Conservation (phyloP, 2,113 vertebrate species). For the Gulo gulo region DNA sequence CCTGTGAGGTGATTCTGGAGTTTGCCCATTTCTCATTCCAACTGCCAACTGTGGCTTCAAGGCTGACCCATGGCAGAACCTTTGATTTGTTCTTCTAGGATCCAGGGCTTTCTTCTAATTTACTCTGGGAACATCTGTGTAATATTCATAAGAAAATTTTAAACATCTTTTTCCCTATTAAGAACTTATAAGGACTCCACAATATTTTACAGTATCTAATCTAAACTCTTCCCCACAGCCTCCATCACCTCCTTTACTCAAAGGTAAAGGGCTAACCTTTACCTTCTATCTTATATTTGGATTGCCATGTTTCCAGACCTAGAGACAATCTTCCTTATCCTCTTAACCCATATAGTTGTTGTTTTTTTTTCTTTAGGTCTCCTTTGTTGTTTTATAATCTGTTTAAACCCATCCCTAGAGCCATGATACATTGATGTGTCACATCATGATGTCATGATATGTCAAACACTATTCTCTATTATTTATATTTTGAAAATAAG, state of each 20-base stretch:
- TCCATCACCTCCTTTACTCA: not conserved
- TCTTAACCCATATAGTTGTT: not conserved
- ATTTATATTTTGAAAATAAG: not conserved
- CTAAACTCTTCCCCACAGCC: not conserved
- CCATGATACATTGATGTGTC: not conserved
- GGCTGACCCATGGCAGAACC: not conserved
- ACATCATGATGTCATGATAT: not conserved
- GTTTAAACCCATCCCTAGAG: not conserved
- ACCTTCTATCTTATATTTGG: not conserved
- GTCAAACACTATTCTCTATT: not conserved
- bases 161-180: not conserved
- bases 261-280: not conserved
- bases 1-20: not conserved
- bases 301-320: not conserved
- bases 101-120: not conserved
- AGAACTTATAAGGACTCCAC: not conserved
- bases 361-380: not conserved
- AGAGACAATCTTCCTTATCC: not conserved
- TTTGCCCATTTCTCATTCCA: not conserved
- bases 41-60: not conserved
- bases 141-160: not conserved
- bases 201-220: not conserved
- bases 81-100: not conserved
- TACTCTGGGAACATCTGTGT: not conserved
- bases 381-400: not conserved